Percentiles rank a stretch among this genome's conserved stretches.
Conservation (phyloP, 2,113 vertebrate genomes). For the Murina feae region DNA sequence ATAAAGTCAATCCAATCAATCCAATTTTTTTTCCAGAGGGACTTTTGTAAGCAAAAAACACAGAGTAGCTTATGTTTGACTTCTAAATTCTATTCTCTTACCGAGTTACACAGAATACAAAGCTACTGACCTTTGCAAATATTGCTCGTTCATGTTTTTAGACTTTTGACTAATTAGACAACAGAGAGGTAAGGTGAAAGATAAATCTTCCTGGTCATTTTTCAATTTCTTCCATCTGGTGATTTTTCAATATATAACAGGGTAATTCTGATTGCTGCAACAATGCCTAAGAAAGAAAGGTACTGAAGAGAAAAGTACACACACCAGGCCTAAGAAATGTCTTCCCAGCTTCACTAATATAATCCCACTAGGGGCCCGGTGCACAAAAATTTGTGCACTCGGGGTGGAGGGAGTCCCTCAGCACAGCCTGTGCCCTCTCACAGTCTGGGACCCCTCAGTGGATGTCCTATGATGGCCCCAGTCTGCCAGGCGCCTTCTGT, state of each 20-base stretch:
- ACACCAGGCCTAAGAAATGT: background rate
- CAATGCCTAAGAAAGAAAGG: background rate
- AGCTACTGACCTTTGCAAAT: constrained; percentile 67
- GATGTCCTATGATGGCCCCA: no score
- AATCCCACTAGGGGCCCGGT: no score
- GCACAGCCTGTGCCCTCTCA: no score
- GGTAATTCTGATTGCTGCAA: background rate
- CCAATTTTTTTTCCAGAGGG: background rate
- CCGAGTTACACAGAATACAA: constrained; percentile 57
- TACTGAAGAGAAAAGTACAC: background rate
- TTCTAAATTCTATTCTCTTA: constrained; percentile 48
- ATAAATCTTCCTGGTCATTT: constrained; percentile 42
- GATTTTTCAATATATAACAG: background rate
- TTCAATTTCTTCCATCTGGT: constrained; percentile 10
- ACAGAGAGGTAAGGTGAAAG: constrained; percentile 33
- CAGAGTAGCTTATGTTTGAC: constrained; percentile 20
- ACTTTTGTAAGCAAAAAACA: constrained; percentile 43
- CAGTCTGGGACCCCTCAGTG: no score
- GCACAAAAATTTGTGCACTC: no score
- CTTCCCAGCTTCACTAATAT: background rate
- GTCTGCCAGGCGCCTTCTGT: no score
- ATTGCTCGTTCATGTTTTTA: constrained; percentile 20
- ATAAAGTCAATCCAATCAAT: constrained; percentile 52
- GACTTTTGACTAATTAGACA: constrained; percentile 61
- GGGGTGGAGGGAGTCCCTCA: no score